A percentile compares a stretch with the other conserved stretches of the same genome.
Conservation (phyloP, 2,113 vertebrate genomes). For the Gavia stellata region DNA sequence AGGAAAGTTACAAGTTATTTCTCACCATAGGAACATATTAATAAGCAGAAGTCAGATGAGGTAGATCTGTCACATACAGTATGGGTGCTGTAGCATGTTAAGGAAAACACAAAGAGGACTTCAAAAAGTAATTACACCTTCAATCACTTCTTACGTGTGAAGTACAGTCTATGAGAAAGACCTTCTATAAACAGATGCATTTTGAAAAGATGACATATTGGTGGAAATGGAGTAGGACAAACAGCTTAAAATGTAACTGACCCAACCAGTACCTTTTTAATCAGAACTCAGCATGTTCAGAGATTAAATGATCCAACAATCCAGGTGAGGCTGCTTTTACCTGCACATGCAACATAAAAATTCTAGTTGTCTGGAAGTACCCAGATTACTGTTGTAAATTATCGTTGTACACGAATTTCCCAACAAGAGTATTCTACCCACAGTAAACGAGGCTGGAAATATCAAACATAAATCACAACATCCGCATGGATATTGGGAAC, state of each 20-base stretch:
- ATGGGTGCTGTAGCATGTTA: not conserved
- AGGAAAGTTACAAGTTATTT: not conserved
- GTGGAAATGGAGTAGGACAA: not conserved
- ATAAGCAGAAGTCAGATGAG: not conserved
- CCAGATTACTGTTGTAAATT: not conserved
- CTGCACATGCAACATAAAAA: not conserved
- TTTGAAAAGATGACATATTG: not conserved
- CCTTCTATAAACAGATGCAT: not conserved
- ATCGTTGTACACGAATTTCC: not conserved
- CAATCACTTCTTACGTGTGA: not conserved
- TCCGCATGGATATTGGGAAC: not conserved
- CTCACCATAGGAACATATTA: not conserved
- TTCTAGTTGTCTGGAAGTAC: not conserved
- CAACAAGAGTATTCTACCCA: not conserved
- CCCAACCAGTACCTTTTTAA: not conserved
- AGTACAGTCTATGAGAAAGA: not conserved
- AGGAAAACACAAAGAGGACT: not conserved
- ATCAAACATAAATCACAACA: not conserved
- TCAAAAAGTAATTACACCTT: not conserved
- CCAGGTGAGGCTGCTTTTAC: not conserved
- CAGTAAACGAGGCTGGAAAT: not conserved
- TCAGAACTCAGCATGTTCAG: not conserved
- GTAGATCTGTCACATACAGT: not conserved
- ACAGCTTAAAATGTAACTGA: not conserved
- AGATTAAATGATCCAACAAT: not conserved